Evolutionary conservation across 2,797 vertebrate genomes (phyloP).

Genomic region (Nyctalus aviator): DNA sequence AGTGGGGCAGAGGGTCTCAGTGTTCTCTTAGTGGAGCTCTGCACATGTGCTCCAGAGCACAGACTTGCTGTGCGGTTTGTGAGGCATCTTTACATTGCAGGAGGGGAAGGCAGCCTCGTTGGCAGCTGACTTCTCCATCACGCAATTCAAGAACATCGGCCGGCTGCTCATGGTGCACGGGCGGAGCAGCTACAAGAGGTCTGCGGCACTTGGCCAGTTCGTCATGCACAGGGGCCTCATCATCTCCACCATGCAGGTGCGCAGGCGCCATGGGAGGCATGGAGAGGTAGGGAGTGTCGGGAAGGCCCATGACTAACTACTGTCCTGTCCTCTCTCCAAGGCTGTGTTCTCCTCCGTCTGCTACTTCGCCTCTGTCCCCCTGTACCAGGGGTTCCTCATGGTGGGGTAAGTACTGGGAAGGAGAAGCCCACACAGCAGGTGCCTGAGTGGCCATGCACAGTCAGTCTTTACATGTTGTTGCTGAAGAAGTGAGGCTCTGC

Average conservation of each 20-base stretch:
- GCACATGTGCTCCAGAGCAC: background rate
- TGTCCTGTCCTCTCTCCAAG: constrained; percentile 84
- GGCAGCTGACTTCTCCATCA: constrained; percentile 98
- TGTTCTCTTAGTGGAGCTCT: background rate
- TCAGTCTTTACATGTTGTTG: background rate
- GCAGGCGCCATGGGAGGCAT: fast-evolving
- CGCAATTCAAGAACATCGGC: constrained; percentile 96
- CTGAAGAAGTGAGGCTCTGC: too few relatives aligned
- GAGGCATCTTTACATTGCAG: constrained; percentile 80
- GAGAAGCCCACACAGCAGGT: background rate
- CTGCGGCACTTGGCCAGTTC: constrained; percentile 97
- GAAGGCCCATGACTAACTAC: background rate
- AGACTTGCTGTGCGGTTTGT: background rate
- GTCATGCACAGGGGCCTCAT: constrained; percentile 99
- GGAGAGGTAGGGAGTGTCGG: background rate
- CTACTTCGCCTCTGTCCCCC: constrained; percentile 97
- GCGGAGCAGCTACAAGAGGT: constrained; percentile 99
- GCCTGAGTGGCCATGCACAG: background rate
- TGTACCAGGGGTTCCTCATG: constrained; percentile 99
- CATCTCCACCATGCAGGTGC: constrained; percentile 99
- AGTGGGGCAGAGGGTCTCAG: background rate
- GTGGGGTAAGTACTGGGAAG: constrained; percentile 91
- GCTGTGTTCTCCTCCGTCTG: constrained; percentile 98
- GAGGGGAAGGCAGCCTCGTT: constrained; percentile 98
- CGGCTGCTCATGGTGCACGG: constrained; percentile 98